phyloP scores from a whole-genome alignment of 2,113 vertebrate genomes.

The Carlito syrichta region DNA sequence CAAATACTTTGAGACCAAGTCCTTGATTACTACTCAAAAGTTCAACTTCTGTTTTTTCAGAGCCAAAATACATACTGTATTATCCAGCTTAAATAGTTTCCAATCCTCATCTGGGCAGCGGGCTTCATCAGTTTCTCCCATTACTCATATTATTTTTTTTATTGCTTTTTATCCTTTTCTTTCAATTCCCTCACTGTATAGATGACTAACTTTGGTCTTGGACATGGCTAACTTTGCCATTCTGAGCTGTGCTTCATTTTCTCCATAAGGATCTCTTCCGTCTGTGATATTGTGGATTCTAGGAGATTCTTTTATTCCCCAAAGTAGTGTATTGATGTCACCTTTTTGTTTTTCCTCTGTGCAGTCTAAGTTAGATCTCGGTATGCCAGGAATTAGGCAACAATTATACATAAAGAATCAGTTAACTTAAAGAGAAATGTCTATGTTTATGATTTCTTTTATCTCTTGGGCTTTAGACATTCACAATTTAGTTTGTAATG shows the following conservation, averaged over 20 bases:
- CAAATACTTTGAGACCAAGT: constrained; percentile 66
- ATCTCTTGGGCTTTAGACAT: constrained; percentile 38
- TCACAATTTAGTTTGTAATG: background rate
- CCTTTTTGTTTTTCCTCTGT: constrained; percentile 15
- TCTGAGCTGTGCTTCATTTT: background rate
- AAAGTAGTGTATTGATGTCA: background rate
- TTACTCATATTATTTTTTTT: constrained; percentile 47
- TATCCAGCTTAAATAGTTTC: constrained; percentile 67
- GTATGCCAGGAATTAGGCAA: background rate
- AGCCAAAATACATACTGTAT: constrained; percentile 69
- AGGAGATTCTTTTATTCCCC: background rate
- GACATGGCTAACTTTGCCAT: constrained; percentile 27
- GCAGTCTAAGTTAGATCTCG: constrained; percentile 1
- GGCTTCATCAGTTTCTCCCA: constrained; percentile 57
- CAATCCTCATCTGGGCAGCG: constrained; percentile 22
- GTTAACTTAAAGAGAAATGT: constrained; percentile 20
- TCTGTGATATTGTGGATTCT: background rate
- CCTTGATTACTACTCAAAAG: constrained; percentile 72
- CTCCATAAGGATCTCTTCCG: background rate
- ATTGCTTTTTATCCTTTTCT: constrained; percentile 57
- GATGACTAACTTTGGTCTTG: constrained; percentile 41
- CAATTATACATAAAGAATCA: background rate
- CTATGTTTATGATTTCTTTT: constrained; percentile 3
- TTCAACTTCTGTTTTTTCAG: constrained; percentile 67
- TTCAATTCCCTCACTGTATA: constrained; percentile 42